Conservation (phyloP, 2,888 invertebrate species). For the Andrena fulva region DNA sequence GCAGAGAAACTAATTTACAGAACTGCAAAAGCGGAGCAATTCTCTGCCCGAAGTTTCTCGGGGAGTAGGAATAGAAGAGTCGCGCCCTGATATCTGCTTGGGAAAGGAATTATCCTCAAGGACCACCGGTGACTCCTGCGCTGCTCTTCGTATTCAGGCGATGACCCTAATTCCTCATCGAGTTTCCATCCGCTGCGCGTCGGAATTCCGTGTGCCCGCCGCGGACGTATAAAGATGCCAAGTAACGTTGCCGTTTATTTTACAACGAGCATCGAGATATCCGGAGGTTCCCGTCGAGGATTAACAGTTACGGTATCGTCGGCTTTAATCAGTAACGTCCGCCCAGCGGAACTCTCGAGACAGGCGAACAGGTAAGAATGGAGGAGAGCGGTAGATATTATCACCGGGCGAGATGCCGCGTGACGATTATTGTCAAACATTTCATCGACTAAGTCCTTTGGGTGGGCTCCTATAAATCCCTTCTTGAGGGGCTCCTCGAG, state of each 20-base stretch:
- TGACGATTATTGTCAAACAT: conserved; percentile 75
- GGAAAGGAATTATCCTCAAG: background rate
- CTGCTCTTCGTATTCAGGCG: no score
- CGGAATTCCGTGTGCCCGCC: background rate
- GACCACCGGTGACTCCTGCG: background rate
- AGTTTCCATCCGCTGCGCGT: background rate
- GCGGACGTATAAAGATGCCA: conserved; percentile 39
- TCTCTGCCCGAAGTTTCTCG: no score
- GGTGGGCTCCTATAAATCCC: conserved; percentile 45
- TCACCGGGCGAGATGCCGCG: conserved; percentile 58
- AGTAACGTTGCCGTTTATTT: conserved; percentile 7
- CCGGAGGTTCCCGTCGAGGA: conserved; percentile 28
- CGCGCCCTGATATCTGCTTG: no score
- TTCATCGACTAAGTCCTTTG: conserved; percentile 60
- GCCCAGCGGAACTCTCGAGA: background rate
- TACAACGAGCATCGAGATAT: background rate
- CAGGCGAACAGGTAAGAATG: conserved; percentile 37
- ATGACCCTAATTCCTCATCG: background rate
- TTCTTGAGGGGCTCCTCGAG: background rate
- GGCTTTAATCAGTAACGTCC: conserved; percentile 50
- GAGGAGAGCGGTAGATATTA: conserved; percentile 61
- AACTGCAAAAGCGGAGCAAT: no score
- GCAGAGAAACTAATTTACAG: no score
- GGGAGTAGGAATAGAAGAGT: no score
- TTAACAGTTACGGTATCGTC: conserved; percentile 55